Base-by-base conservation (phyloP, 2,113 vertebrate species). In the Dromas ardeola region DNA sequence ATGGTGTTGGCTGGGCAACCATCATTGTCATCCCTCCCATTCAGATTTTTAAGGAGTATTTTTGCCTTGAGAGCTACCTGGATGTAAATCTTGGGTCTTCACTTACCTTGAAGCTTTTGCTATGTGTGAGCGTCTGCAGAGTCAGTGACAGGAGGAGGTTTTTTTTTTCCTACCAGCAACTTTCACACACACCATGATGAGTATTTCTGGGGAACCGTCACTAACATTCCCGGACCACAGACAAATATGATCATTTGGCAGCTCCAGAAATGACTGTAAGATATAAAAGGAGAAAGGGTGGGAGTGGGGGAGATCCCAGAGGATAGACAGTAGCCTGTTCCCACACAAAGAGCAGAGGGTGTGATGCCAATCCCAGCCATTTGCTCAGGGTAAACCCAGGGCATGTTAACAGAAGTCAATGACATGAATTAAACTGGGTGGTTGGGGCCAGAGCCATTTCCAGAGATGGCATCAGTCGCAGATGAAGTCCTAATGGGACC, bases 281-380 rank as follows among this genome's bases (percentile, higher is more conserved):
- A 95, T 56, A 80, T 29, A 93, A 93, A 88, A 88, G 71, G 62
- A 90, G 77, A 91, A 89, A 76, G 83, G 70, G 43, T 93, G 69
- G 73, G 34, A 36, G 13, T 81, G 34, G 43, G 36, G 43, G 34
- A 82, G 70, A 84, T 94, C 93, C 88, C 89, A 95, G 52, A 80
- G 86, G 91, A 94, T 52, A 69, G 65, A 71, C 70, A 76, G 69
- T 45, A 88, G 88, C 61, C 77, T 45, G 78, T 96, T 95, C 94
- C 81, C 94, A 94, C 78, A 94, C 45, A 49, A 79, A 58, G 29
- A 26, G 61, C 49, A 29, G 36, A 76, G 86, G 53, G 40, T 32
- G 56, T 80, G 66, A 53, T 80, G 93, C 77, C 2, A 3, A 56
- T 93, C 58, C 56, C 45, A 55, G 73, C 16, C 45, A 1, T 74